phyloP scores from a whole-genome alignment of 2,797 vertebrate genomes.

The Momotus momota region DNA sequence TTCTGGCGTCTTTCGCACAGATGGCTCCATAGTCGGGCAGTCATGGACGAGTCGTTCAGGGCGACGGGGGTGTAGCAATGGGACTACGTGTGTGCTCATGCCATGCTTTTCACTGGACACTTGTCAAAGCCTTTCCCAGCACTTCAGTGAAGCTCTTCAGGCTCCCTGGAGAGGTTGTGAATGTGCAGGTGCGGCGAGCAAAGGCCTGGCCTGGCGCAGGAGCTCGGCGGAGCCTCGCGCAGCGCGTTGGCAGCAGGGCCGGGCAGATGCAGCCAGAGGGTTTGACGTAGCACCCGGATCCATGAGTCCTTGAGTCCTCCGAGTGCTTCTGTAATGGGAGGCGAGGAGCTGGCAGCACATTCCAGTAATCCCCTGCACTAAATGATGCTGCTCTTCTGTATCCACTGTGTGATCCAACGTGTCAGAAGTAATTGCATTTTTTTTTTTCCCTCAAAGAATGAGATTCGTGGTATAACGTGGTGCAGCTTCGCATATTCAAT shows the following conservation, averaged over 20 bases:
- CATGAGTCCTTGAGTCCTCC: accelerated
- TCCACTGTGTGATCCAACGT: accelerated
- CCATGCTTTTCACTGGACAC: not conserved
- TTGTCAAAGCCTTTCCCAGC: not conserved
- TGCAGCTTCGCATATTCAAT: not conserved
- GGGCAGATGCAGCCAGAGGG: not conserved
- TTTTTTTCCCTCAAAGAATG: not conserved
- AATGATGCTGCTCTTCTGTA: not conserved
- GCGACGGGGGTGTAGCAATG: not conserved
- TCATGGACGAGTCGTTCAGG: accelerated
- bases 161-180: not conserved
- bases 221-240: not conserved
- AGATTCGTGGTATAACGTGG: accelerated
- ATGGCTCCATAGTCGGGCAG: not conserved
- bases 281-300: accelerated
- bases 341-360: not conserved
- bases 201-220: not conserved
- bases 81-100: not conserved
- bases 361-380: not conserved
- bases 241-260: not conserved
- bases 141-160: not conserved
- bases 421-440: not conserved
- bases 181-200: accelerated
- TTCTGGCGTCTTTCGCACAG: not conserved
- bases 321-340: accelerated